Percentiles rank a stretch among this genome's conserved stretches.
Conservation (phyloP, 2,888 invertebrate genomes). For the Drosophila sordidula region DNA sequence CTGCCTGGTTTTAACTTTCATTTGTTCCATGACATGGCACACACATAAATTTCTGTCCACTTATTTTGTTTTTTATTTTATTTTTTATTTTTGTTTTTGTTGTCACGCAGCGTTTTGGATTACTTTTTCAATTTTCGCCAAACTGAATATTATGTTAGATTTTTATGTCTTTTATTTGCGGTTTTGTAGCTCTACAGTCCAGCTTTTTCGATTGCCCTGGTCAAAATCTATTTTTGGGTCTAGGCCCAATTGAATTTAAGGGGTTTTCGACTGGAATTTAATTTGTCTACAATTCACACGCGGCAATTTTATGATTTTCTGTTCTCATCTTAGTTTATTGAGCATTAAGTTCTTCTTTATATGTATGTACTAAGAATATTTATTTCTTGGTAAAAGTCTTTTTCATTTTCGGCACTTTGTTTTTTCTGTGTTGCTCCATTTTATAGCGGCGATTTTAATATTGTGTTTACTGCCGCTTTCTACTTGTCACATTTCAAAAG, state of each 20-base stretch:
- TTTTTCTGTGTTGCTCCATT: slow-evolving; percentile 27
- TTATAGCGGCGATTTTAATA: slow-evolving; percentile 39
- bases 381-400: slow-evolving; percentile 16
- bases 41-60: slow-evolving; percentile 56
- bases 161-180: slow-evolving; percentile 23
- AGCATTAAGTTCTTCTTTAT: slow-evolving; percentile 31
- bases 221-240: slow-evolving; percentile 56
- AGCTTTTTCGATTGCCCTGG: slow-evolving; percentile 51
- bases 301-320: slow-evolving; percentile 31
- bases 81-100: slow-evolving; percentile 13
- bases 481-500: slow-evolving; percentile 26
- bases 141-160: slow-evolving; percentile 28
- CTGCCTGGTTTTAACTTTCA: slow-evolving; percentile 48
- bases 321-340: slow-evolving; percentile 24
- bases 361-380: slow-evolving; percentile 12
- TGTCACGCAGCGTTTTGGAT: slow-evolving; percentile 3
- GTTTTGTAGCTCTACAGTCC: slow-evolving; percentile 44
- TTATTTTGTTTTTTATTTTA: slow-evolving; percentile 34
- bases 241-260: slow-evolving; percentile 31
- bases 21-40: slow-evolving; percentile 63
- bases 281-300: slow-evolving; percentile 34
- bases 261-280: slow-evolving; percentile 35
- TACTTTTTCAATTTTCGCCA: slow-evolving; percentile 21
- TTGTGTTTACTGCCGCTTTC: slow-evolving; percentile 35
- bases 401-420: slow-evolving; percentile 10